Conservation (phyloP, 2,888 invertebrate genomes). For the Cryptophagus acutangulus region DNA sequence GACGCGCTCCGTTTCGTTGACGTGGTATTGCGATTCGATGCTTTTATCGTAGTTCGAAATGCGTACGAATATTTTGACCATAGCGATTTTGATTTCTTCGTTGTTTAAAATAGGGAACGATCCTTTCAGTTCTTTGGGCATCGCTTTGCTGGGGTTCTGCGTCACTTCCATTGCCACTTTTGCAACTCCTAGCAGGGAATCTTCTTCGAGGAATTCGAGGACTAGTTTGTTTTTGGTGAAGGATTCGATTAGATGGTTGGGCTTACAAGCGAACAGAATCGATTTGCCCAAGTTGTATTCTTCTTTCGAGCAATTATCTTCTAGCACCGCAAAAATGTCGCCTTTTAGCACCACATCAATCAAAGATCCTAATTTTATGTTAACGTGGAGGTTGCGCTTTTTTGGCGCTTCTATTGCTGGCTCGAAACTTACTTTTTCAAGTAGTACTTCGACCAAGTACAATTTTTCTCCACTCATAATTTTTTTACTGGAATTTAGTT, state of each 20-base stretch:
- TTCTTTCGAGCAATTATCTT: constrained; percentile 1
- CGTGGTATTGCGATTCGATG: too few species aligned
- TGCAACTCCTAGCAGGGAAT: neutral
- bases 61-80: too few species aligned
- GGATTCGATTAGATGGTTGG: constrained; percentile 46
- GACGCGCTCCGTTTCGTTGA: too few species aligned
- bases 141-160: neutral
- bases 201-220: neutral
- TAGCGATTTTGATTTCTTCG: too few species aligned
- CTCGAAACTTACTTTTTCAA: neutral
- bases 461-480: neutral
- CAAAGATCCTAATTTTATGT: neutral
- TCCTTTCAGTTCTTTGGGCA: too few species aligned
- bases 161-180: neutral
- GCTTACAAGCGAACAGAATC: constrained; percentile 51
- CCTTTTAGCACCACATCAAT: neutral
- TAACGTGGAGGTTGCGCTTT: neutral
- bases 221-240: neutral
- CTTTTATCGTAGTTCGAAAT: too few species aligned
- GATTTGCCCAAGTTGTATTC: constrained; percentile 55
- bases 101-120: too few species aligned
- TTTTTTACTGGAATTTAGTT: too few species aligned
- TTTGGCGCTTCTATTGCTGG: neutral
- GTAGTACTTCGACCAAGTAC: neutral
- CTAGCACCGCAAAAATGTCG: too few species aligned